phyloP scores from a whole-genome alignment of 2,888 invertebrate species.

The Crossocerus cetratus region DNA sequence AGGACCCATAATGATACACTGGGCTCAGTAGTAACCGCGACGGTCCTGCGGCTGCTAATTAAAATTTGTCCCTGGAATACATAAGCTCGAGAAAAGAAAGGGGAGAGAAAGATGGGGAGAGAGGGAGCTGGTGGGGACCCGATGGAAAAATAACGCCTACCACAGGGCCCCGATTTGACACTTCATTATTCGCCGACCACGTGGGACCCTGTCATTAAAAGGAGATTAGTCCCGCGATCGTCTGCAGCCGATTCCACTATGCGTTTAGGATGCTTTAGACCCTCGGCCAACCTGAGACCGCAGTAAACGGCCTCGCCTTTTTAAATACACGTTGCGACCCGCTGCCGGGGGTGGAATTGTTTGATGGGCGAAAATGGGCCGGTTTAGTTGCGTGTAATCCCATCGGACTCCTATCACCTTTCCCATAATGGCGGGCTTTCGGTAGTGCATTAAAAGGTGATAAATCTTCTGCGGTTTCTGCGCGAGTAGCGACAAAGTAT shows the following conservation, averaged over 20 bases:
- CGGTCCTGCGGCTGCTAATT: slow-evolving; percentile 71
- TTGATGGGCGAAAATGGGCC: slow-evolving; percentile 1
- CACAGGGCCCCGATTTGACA: slow-evolving; percentile 72
- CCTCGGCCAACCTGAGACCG: neutral
- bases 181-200: slow-evolving; percentile 75
- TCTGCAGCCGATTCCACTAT: slow-evolving; percentile 45
- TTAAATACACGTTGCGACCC: slow-evolving; percentile 3
- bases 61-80: slow-evolving; percentile 71
- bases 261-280: slow-evolving; percentile 4
- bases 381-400: neutral
- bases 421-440: neutral
- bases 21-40: slow-evolving; percentile 58
- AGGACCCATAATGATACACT: slow-evolving; percentile 62
- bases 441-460: neutral
- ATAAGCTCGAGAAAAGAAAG: slow-evolving; percentile 53
- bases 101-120: slow-evolving; percentile 5
- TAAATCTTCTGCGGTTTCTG: neutral
- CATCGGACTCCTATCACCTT: neutral
- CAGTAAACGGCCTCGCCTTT: neutral
- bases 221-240: slow-evolving; percentile 74
- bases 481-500: too few relatives aligned
- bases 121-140: slow-evolving; percentile 18
- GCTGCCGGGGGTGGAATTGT: neutral
- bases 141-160: slow-evolving; percentile 69
- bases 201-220: slow-evolving; percentile 76